Evolutionary conservation across 2,113 vertebrate species (phyloP).

Genomic region (Todiramphus chloris): DNA sequence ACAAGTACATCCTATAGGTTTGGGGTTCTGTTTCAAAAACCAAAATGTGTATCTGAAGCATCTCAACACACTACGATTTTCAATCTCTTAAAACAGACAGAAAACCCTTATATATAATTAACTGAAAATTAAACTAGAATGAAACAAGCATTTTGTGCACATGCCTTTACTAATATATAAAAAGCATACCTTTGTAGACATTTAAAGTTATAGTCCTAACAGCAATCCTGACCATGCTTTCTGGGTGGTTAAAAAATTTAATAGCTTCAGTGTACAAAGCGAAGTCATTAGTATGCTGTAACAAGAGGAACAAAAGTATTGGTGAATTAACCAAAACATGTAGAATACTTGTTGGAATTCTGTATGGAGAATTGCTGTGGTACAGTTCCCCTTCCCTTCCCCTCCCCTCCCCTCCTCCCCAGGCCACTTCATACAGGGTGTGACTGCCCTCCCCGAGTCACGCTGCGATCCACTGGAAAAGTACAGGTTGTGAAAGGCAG

Average conservation of each 20-base stretch:
- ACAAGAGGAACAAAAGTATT: conserved; percentile 53
- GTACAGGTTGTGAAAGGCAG: too few relatives aligned
- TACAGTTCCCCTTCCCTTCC: background rate
- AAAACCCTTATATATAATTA: background rate
- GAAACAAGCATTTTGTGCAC: background rate
- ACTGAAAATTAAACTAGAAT: background rate
- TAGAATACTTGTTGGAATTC: background rate
- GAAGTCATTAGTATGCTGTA: conserved; percentile 99
- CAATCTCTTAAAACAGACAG: background rate
- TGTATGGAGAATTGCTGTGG: background rate
- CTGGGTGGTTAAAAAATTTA: conserved; percentile 99
- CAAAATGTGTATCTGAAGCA: background rate
- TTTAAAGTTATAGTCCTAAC: conserved; percentile 98
- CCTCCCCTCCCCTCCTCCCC: too few relatives aligned
- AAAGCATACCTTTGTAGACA: conserved; percentile 95
- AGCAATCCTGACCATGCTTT: conserved; percentile 99
- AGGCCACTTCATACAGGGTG: too few relatives aligned
- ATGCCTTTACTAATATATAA: background rate
- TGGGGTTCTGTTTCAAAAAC: background rate
- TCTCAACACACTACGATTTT: background rate
- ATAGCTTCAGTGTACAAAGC: conserved; percentile 99
- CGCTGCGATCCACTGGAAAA: too few relatives aligned
- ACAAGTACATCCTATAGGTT: background rate
- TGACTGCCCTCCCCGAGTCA: too few relatives aligned
- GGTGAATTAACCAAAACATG: background rate